A percentile compares a stretch with the other conserved stretches of the same genome.
Evolutionary conservation across 2,113 vertebrate genomes (phyloP).

Genomic region (Gambusia affinis): DNA sequence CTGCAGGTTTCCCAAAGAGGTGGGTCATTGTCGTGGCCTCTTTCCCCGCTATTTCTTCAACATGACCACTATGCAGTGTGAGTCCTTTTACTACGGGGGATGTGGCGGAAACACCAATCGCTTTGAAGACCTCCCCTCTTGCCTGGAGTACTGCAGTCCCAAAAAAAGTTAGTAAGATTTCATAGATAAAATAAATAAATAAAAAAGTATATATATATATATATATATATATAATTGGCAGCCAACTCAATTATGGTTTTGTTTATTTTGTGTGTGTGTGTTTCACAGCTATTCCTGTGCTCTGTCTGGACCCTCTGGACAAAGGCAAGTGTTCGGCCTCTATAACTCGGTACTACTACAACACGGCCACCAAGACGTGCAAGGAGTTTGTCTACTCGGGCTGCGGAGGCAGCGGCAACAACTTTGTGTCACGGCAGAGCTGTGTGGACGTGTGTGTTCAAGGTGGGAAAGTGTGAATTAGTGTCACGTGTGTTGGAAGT

Average conservation of each 20-base stretch:
- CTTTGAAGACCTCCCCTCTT: conserved; percentile 80
- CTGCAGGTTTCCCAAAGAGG: conserved; percentile 83
- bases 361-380: conserved; percentile 80
- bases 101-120: conserved; percentile 84
- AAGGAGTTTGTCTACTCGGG: conserved; percentile 87
- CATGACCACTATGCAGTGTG: conserved; percentile 88
- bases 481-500: no score
- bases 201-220: neutral
- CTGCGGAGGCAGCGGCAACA: conserved; percentile 93
- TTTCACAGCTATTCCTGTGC: conserved; percentile 79
- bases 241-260: no score
- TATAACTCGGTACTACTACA: conserved; percentile 89
- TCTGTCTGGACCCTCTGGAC: conserved; percentile 87
- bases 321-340: conserved; percentile 87
- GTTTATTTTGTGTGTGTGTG: no score
- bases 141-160: conserved; percentile 84
- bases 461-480: conserved; percentile 69
- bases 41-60: conserved; percentile 86
- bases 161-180: conserved; percentile 77
- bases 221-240: no score
- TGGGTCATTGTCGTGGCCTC: conserved; percentile 76
- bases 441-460: conserved; percentile 84
- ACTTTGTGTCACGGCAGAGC: conserved; percentile 81
- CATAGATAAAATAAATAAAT: neutral
- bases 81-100: conserved; percentile 82